Percentiles rank a stretch among this genome's conserved stretches.
Evolutionary conservation across 2,797 vertebrate genomes (phyloP).

Genomic region (Agapornis canus): DNA sequence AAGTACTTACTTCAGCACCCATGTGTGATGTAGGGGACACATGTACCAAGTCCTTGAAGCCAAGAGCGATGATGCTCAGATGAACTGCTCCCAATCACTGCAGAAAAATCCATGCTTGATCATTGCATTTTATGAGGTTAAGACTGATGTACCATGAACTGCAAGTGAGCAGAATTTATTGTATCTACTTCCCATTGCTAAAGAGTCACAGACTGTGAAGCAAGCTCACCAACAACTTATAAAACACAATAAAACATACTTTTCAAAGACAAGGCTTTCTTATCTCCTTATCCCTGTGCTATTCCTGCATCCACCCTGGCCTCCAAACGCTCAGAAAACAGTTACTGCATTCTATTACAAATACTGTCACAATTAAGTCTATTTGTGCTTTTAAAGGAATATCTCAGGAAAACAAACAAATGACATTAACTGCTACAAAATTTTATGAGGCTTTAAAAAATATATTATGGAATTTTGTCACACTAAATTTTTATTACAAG

Average conservation of each 20-base stretch:
- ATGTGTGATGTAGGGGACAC: not conserved
- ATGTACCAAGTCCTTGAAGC: not conserved
- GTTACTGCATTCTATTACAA: not conserved
- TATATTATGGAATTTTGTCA: slow-evolving; percentile 43
- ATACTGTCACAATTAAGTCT: not conserved
- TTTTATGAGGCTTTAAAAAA: slow-evolving; percentile 54
- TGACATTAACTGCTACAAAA: slow-evolving; percentile 16
- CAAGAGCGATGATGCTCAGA: not conserved
- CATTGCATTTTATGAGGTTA: not conserved
- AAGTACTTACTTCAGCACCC: not conserved
- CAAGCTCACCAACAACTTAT: not conserved
- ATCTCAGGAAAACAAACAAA: slow-evolving; percentile 14
- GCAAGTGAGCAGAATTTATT: not conserved
- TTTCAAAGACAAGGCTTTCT: not conserved
- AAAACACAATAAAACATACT: not conserved
- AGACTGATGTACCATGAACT: not conserved
- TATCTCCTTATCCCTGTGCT: not conserved
- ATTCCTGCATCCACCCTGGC: not conserved
- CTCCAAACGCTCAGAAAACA: not conserved
- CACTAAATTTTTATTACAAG: slow-evolving; percentile 64
- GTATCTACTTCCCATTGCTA: not conserved
- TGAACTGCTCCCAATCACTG: not conserved
- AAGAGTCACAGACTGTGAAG: not conserved
- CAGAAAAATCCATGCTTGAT: not conserved
- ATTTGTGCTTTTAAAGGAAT: slow-evolving; percentile 31